Evolutionary conservation across 1,140 invertebrate genomes (phyloP), one percentile per base, ranked within the genome.

Genomic region (Pseudomyrmex dendroicus): DNA sequence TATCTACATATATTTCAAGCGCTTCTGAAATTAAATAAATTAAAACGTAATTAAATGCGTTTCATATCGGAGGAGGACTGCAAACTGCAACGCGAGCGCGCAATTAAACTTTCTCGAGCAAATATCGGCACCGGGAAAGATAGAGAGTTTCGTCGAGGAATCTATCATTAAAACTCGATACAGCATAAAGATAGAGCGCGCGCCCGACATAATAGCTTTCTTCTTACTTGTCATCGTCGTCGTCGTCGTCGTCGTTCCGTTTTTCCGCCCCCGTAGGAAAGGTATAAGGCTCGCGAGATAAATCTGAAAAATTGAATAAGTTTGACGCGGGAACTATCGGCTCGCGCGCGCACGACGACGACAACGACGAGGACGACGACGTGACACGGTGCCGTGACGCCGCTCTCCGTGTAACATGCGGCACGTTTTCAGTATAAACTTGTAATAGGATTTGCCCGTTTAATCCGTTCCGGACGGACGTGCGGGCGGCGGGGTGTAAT

Each of bases 301-400:
- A 80, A 80, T 80, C 76, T 80, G 66, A 70, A 80, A 80, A 80
- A 80, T 80, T 80, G 56, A 80, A 80, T 80, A 80, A 80, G 76
- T 80, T 80, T 80, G 76, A 61, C 20, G 66, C 4, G 46, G 13
- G 22, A 72, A 59, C 52, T 77, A 59, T 80, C 76, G 66, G 48
- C 15, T 72, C 44, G 15, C 52, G 61, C 50, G 12, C 63, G 63
- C 57, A 9, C 61, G 35, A 9, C 3, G 3, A 20, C 61, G 22
- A 8, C 48, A 35, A 9, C 61, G 61, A 9, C 3, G 3, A 9
- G 25, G 61, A 9, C 1, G 0, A 20, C 61, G 22, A 8, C 48
- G 50, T 46, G 48, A 17, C 35, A 20, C 61, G 10, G 12, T 35
- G 25, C 10, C n/a, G 46, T 46, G 67, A 73, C 56, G 54, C 25